These are phyloP conservation scores for Protonibea diacanthus DNA, from an alignment of 2,797 vertebrate genomes.

Conservation along the genomic window DNA sequence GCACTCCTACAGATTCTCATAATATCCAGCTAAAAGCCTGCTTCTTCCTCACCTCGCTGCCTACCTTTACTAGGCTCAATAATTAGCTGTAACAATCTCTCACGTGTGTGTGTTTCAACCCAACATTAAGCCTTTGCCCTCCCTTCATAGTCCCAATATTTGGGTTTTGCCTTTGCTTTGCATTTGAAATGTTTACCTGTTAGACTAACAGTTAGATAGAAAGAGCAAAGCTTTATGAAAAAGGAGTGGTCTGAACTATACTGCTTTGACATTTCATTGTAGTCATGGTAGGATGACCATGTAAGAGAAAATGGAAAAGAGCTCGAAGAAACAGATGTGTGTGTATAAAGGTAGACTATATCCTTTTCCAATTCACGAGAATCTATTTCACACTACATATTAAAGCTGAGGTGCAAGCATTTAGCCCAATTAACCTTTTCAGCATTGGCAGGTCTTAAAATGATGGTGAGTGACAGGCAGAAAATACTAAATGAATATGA, in stretches of 20 bases:
- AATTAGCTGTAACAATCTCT: constrained; percentile 41
- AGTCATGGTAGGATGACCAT: background rate
- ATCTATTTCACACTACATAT: constrained; percentile 6
- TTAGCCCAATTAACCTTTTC: constrained; percentile 30
- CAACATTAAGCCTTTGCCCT: background rate
- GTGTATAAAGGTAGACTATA: background rate
- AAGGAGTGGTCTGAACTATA: background rate
- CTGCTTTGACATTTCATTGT: constrained; percentile 3
- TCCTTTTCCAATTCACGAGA: background rate
- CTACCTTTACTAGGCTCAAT: constrained; percentile 40
- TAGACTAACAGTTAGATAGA: background rate
- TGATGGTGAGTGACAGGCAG: constrained; percentile 8
- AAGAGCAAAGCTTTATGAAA: constrained; percentile 3
- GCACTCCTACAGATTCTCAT: constrained; percentile 52
- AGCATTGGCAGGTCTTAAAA: constrained; percentile 15
- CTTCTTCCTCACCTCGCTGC: constrained; percentile 36
- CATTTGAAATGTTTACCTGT: background rate
- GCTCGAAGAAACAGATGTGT: background rate
- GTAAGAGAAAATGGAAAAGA: constrained; percentile 3
- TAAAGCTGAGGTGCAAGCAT: constrained; percentile 18
- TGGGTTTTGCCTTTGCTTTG: background rate
- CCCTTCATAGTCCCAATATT: background rate
- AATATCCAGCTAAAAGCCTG: constrained; percentile 58
- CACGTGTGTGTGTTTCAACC: constrained; percentile 1
- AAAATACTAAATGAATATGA: constrained; percentile 24